phyloP scores from a whole-genome alignment of 2,113 vertebrate genomes.

The Oceanodroma tethys region DNA sequence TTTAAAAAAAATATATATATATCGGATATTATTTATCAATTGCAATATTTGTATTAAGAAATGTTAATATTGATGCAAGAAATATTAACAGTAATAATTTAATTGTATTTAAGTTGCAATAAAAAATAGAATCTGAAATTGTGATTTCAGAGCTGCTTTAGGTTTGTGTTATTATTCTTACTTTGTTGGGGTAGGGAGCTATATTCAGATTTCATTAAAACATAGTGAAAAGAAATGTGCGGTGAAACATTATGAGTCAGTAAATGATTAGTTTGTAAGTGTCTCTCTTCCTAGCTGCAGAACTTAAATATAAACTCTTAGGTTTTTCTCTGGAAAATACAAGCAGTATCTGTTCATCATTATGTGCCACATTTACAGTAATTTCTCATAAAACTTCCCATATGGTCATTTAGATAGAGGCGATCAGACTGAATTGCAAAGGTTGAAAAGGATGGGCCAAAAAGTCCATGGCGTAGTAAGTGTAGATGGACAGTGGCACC shows the following conservation, averaged over 20 bases:
- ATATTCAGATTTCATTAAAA: constrained; percentile 11
- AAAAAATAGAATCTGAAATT: not conserved
- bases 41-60: not conserved
- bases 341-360: not conserved
- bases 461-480: rapidly evolving
- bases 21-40: not conserved
- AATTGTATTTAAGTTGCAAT: not conserved
- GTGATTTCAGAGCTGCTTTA: not conserved
- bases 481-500: not conserved
- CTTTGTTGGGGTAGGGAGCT: not conserved
- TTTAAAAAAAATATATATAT: too few species aligned
- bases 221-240: not conserved
- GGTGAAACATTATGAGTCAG: not conserved
- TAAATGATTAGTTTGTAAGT: not conserved
- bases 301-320: not conserved
- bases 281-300: not conserved
- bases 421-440: not conserved
- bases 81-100: not conserved
- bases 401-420: not conserved
- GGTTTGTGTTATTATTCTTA: not conserved
- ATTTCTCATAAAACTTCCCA: not conserved
- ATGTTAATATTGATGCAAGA: not conserved
- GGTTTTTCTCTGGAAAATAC: not conserved
- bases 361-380: not conserved
- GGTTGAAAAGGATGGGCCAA: not conserved